Percentiles rank a stretch among this genome's conserved stretches.
Evolutionary conservation across 2,113 vertebrate genomes (phyloP).

Genomic region (Siniperca chuatsi): DNA sequence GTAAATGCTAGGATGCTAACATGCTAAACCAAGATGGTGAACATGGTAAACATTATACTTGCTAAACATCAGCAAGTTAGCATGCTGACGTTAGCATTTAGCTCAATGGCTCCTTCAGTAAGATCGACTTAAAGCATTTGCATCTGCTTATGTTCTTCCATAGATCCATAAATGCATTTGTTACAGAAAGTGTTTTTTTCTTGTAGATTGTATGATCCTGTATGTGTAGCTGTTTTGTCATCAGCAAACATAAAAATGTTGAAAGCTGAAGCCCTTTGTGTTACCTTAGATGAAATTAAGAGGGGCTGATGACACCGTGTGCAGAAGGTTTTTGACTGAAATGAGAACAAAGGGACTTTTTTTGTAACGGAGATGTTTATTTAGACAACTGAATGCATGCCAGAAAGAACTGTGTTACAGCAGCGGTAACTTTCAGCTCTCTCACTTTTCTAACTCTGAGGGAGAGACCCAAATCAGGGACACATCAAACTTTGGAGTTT

Average conservation of each 20-base stretch:
- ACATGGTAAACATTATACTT: background rate
- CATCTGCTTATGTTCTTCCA: background rate
- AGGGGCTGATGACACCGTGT: background rate
- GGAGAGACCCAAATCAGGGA: conserved; percentile 52
- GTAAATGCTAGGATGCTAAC: background rate
- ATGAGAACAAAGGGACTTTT: conserved; percentile 54
- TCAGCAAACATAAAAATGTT: background rate
- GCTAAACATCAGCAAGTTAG: background rate
- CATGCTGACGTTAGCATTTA: background rate
- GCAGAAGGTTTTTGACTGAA: conserved; percentile 9
- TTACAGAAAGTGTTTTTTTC: background rate
- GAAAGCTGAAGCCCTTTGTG: background rate
- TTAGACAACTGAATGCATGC: conserved; percentile 84
- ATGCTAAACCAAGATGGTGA: background rate
- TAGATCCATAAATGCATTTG: background rate
- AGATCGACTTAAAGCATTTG: background rate
- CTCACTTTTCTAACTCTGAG: conserved; percentile 62
- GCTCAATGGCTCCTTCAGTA: background rate
- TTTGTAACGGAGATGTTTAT: conserved; percentile 84
- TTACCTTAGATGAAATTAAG: background rate
- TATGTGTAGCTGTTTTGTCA: background rate
- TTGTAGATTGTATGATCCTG: background rate
- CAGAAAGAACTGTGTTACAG: conserved; percentile 82
- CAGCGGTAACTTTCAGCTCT: conserved; percentile 71
- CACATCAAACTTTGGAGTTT: conserved; percentile 51